phyloP scores from a whole-genome alignment of 1,140 invertebrate species.

The Ooceraea biroi region DNA sequence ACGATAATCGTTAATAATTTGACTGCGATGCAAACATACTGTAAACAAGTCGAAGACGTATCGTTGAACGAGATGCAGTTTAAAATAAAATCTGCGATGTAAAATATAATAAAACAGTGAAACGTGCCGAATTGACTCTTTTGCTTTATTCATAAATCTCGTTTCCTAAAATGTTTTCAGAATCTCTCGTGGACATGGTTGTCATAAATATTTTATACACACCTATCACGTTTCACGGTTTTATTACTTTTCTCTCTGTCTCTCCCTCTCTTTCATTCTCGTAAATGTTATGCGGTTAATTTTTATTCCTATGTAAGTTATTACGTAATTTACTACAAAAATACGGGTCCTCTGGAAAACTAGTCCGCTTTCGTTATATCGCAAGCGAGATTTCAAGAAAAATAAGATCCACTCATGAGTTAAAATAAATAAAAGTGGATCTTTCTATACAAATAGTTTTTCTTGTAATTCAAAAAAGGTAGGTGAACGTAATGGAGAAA shows the following conservation, averaged over 20 bases:
- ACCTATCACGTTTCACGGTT: background rate
- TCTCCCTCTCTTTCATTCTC: too few species aligned
- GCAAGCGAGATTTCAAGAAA: background rate
- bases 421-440: background rate
- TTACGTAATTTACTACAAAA: constrained; percentile 26
- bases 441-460: background rate
- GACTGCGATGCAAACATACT: background rate
- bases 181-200: background rate
- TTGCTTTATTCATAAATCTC: background rate
- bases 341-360: constrained; percentile 8
- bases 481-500: background rate
- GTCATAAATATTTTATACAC: constrained; percentile 42
- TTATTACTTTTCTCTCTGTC: constrained; percentile 26
- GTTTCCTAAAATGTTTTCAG: background rate
- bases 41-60: background rate
- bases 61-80: constrained; percentile 6
- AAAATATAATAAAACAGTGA: constrained; percentile 16
- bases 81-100: too few species aligned
- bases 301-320: constrained; percentile 13
- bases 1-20: background rate
- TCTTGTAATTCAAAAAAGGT: background rate
- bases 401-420: background rate
- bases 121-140: background rate
- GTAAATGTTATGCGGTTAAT: constrained; percentile 33
- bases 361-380: background rate